Evolutionary conservation across 2,113 vertebrate species (phyloP).

Genomic region (Equus quagga): DNA sequence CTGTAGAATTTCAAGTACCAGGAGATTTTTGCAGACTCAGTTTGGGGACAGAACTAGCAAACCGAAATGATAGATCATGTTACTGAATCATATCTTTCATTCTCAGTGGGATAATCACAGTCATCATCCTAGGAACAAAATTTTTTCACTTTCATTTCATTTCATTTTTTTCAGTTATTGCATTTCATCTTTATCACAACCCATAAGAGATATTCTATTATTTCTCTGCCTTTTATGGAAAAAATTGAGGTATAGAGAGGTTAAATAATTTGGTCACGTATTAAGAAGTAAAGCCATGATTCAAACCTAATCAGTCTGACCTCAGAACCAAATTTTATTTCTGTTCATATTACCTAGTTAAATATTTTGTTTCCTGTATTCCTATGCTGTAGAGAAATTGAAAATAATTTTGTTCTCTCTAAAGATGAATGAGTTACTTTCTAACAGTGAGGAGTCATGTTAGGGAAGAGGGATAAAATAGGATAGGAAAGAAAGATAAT

Average conservation of each 20-base stretch:
- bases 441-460: neutral
- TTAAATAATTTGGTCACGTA: neutral
- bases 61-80: neutral
- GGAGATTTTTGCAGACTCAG: slow-evolving; percentile 22
- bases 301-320: neutral
- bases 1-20: slow-evolving; percentile 70
- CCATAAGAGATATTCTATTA: neutral
- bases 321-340: neutral
- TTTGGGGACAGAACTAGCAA: slow-evolving; percentile 43
- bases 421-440: neutral
- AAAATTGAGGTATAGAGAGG: neutral
- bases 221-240: neutral
- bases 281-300: neutral
- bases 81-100: neutral
- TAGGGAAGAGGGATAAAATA: neutral
- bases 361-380: neutral
- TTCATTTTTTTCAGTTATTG: neutral
- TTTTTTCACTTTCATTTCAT: neutral
- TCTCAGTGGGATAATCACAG: neutral
- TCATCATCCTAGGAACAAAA: neutral
- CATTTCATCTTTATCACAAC: neutral
- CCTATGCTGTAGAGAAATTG: neutral
- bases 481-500: neutral
- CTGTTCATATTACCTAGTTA: neutral
- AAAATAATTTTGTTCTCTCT: neutral